Evolutionary conservation across 2,888 invertebrate genomes (phyloP), one percentile per base, ranked within the genome.

Genomic region (Ectemnius lituratus): DNA sequence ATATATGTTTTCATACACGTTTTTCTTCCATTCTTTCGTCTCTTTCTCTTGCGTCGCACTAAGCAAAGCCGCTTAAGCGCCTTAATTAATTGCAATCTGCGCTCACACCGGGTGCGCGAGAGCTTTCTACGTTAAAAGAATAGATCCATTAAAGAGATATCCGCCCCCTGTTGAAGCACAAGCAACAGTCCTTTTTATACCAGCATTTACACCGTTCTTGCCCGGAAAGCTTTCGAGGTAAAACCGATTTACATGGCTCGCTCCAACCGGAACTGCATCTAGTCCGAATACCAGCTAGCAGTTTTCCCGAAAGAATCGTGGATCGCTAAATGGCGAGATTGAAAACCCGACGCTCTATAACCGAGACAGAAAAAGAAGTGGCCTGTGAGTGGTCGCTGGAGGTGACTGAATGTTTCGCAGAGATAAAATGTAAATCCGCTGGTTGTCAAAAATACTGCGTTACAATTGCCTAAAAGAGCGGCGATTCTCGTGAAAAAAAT

Each of bases 51-150:
- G 65, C 23, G 3, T 0, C 23, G 23, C 23, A 2, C 23, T 37
- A 68, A 57, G 49, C 67, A 64, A 11, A 8, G 27, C 52, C 67
- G 70, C 68, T 73, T 76, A 65, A 73, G 62, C 65, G 63, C 70
- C 65, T 73, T 76, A 76, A 78, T 78, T 76, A 73, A 78, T 76
- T 70, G 78, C 70, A 70, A 78, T 76, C 70, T 72, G 76, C 73
- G 70, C 70, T 60, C 49, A n/a, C 23, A 45, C 27, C 45, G 28
- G 67, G 37, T 66, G 59, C 56, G 67, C 16, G 61, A 64, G 63
- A 76, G 62, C 62, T 71, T 56, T 60, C 59, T 57, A 46, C 67
- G 49, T 3, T n/a, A 62, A 57, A 75, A 76, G 65, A 75, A 76
- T 66, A 57, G 75, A 52, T 59, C 60, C 57, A 63, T 75, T 75